Evolutionary conservation across 1,140 invertebrate species (phyloP), one percentile per base, ranked within the genome.

Genomic region (Caenorhabditis tropicalis): DNA sequence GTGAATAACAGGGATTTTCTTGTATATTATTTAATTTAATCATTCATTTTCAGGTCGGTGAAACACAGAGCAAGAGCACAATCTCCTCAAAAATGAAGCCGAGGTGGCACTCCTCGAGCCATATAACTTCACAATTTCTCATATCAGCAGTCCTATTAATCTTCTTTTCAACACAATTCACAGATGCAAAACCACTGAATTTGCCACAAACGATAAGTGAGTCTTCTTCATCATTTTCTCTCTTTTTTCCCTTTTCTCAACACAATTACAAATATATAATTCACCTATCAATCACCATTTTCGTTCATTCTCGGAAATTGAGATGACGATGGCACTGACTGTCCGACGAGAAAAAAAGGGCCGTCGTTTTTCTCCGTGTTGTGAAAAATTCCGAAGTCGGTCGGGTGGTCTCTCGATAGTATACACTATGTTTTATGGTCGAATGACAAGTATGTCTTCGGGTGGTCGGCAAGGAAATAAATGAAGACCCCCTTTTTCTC

Each of bases 31-130:
- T n/a, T n/a, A n/a, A n/a, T n/a, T n/a, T n/a, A n/a, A 43, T 43
- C 15, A 9, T 36, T 36, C 9, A 19, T n/a, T 65, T 74, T n/a
- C 36, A 74, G 65, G 36, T 43, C n/a, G 33, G 58, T 19, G 58
- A 31, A 65, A 65, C n/a, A 12, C 19, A 15, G 48, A 56, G 33
- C 33, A 65, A 33, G 31, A 65, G 31, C 29, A 33, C 31, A 19
- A 16, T 65, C 21, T 19, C 24, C n/a, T 12, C 29, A 65, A 36
- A 33, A 31, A 74, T 74, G 65, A 74, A 74, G 65, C 65, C 65
- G 65, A 74, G 65, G 65, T 74, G 65, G 65, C 65, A 74, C 21
- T 74, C 65, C 65, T 74, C 65, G 65, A 74, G 65, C 65, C 65
- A 74, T 56, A n/a, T n/a, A 74, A 43, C 65, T 74, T 74, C 65